A percentile compares a stretch with the other conserved stretches of the same genome.
These are phyloP conservation scores for Stomatorhinus ivindoensis DNA, from an alignment of 2,113 vertebrate species.

Conservation along the genomic window DNA sequence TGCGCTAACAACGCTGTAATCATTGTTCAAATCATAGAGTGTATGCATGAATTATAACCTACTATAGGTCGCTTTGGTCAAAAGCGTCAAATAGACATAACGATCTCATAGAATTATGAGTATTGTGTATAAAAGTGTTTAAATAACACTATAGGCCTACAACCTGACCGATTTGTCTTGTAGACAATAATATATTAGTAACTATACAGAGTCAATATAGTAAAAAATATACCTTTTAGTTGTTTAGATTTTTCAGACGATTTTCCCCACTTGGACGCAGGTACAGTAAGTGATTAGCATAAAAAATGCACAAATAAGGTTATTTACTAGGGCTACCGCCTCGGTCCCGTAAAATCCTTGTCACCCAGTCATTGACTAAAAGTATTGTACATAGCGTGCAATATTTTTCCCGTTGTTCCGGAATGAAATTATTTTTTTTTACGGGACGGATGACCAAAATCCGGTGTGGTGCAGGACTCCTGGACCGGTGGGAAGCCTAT, in stretches of 20 bases:
- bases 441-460: too few species aligned
- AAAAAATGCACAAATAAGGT: background rate
- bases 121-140: background rate
- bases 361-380: too few species aligned
- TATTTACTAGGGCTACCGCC: background rate
- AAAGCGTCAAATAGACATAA: background rate
- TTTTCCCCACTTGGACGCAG: background rate
- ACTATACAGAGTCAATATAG: background rate
- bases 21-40: background rate
- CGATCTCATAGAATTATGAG: background rate
- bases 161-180: background rate
- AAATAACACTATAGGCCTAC: background rate
- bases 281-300: background rate
- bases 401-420: too few species aligned
- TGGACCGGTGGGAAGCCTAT: too few species aligned
- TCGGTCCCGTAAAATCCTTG: too few species aligned
- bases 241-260: background rate
- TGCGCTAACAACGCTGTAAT: background rate
- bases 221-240: background rate
- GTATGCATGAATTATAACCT: background rate
- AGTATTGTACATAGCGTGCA: too few species aligned
- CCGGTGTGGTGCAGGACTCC: too few species aligned
- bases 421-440: too few species aligned
- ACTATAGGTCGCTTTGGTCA: background rate
- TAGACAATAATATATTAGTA: background rate